These are phyloP conservation scores for Anguilla pacifica DNA, from an alignment of 2,797 vertebrate genomes.

Conservation along the genomic window DNA sequence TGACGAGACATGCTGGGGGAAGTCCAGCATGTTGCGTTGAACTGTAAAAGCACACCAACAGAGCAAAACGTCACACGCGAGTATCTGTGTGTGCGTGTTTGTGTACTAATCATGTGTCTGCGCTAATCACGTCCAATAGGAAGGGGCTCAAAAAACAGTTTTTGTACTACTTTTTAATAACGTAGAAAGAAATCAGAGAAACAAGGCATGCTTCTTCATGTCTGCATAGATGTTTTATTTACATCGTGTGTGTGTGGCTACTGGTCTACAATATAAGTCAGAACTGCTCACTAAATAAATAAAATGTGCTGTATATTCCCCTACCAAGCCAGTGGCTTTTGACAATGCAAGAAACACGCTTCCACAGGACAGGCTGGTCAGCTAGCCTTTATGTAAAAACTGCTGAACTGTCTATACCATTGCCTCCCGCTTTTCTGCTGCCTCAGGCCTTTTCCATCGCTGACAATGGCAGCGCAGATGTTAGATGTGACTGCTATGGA, in stretches of 20 bases:
- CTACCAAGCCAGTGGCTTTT: conserved; percentile 12
- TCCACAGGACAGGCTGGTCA: conserved; percentile 49
- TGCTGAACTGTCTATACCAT: conserved; percentile 64
- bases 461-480: conserved; percentile 52
- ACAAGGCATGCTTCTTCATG: neutral
- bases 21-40: conserved; percentile 90
- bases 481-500: conserved; percentile 24
- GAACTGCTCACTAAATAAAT: conserved; percentile 9
- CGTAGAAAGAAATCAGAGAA: neutral
- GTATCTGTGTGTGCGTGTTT: neutral
- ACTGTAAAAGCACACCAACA: conserved; percentile 65
- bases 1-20: conserved; percentile 91
- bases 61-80: no score
- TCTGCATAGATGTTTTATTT: neutral
- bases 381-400: conserved; percentile 64
- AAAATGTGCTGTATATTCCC: conserved; percentile 25
- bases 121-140: neutral
- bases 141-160: neutral
- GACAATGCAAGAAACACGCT: conserved; percentile 45
- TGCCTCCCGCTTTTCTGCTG: conserved; percentile 54
- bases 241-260: neutral
- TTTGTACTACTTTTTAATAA: neutral
- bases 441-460: conserved; percentile 46
- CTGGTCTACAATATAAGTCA: neutral
- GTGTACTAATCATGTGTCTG: neutral